Evolutionary conservation across 2,797 vertebrate species (phyloP).

Genomic region (Malurus leucopterus): DNA sequence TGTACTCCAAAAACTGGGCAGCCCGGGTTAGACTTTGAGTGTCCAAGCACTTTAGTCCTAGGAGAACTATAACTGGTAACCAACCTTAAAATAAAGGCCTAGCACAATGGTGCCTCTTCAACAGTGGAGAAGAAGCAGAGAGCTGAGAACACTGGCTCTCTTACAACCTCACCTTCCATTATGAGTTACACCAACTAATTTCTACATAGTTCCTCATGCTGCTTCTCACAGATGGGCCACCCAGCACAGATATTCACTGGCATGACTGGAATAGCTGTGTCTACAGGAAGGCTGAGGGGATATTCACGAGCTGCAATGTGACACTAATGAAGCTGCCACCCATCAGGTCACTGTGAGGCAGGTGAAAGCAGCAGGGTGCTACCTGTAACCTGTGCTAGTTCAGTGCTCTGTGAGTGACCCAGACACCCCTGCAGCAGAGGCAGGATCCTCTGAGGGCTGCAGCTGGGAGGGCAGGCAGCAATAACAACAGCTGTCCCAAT

Average conservation of each 20-base stretch:
- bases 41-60: not conserved
- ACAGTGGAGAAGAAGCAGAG: not conserved
- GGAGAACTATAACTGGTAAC: not conserved
- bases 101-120: not conserved
- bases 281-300: not conserved
- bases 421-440: conserved; percentile 17
- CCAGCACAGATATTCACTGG: not conserved
- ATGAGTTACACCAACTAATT: not conserved
- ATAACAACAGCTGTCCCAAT: conserved; percentile 21
- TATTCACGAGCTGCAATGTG: not conserved
- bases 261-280: not conserved
- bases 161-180: not conserved
- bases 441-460: not conserved
- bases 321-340: not conserved
- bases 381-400: not conserved
- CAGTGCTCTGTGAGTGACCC: not conserved
- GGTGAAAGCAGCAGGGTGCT: not conserved
- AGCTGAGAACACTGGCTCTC: not conserved
- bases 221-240: not conserved
- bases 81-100: not conserved
- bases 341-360: not conserved
- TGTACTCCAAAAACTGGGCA: not conserved
- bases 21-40: not conserved
- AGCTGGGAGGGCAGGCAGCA: not conserved
- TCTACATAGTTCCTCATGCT: not conserved